Evolutionary conservation across 2,797 vertebrate species (phyloP).

Genomic region (Pogoniulus pusillus): DNA sequence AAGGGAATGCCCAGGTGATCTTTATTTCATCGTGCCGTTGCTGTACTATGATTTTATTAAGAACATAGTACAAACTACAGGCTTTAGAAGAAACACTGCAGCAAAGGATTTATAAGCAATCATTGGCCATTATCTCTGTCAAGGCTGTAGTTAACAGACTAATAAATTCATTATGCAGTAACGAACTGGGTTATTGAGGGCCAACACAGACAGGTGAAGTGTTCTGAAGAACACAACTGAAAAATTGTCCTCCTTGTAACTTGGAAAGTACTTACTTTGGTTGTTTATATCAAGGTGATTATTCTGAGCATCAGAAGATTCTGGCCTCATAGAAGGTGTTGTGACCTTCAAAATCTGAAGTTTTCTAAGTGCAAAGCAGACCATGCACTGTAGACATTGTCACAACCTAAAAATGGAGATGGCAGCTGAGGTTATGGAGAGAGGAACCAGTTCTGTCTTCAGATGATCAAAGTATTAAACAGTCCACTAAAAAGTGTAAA

Average conservation of each 20-base stretch:
- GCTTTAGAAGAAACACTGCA: neutral
- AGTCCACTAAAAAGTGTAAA: neutral
- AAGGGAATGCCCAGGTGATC: neutral
- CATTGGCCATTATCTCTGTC: neutral
- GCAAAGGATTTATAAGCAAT: neutral
- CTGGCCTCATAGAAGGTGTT: neutral
- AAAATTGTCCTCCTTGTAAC: neutral
- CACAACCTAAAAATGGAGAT: neutral
- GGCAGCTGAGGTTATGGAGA: neutral
- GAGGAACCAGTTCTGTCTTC: neutral
- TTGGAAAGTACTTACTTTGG: neutral
- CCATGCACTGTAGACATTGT: neutral
- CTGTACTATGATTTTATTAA: conserved; percentile 39
- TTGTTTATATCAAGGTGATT: neutral
- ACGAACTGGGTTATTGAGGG: neutral
- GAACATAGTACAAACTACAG: neutral
- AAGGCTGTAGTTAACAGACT: neutral
- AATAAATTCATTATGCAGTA: neutral
- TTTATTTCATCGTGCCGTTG: neutral
- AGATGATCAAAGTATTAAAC: neutral
- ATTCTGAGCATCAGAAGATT: neutral
- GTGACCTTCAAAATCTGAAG: neutral
- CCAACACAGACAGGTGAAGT: neutral
- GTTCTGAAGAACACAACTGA: neutral
- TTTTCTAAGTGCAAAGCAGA: neutral